Evolutionary conservation across 2,888 invertebrate species (phyloP).

Genomic region (Cephus nigrinus): DNA sequence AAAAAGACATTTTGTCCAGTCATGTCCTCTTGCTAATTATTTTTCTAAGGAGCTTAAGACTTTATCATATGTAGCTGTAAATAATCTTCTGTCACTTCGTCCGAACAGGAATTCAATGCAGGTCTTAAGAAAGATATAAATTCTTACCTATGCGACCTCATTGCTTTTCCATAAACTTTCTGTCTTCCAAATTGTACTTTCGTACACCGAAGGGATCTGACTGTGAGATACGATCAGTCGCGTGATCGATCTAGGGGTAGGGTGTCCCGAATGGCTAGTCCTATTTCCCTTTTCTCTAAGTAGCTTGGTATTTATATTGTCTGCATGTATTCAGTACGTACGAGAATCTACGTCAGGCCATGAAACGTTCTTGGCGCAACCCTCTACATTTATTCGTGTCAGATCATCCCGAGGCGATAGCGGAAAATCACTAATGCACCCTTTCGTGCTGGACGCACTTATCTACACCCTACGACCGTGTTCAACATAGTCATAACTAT

Average conservation of each 20-base stretch:
- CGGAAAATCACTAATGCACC: conserved; percentile 7
- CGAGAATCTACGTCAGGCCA: neutral
- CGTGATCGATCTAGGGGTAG: conserved; percentile 52
- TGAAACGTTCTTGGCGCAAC: neutral
- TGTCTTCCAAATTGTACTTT: neutral
- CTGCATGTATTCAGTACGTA: neutral
- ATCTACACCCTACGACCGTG: neutral
- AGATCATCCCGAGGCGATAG: neutral
- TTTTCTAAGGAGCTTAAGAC: neutral
- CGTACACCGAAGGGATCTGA: neutral
- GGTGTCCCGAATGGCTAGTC: conserved; percentile 55
- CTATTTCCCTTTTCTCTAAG: conserved; percentile 47
- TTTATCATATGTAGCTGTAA: neutral
- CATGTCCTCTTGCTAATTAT: neutral
- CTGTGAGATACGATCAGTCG: conserved; percentile 56
- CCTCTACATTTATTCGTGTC: conserved; percentile 3
- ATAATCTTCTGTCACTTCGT: neutral
- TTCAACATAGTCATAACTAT: neutral
- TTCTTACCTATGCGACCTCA: neutral
- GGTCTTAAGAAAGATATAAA: neutral
- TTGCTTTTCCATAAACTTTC: neutral
- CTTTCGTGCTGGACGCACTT: neutral
- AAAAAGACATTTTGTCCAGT: too few relatives aligned
- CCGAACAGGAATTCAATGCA: neutral
- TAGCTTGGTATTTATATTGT: conserved; percentile 45